phyloP scores from a whole-genome alignment of 2,797 vertebrate genomes.

The Peromyscus melanophrys region DNA sequence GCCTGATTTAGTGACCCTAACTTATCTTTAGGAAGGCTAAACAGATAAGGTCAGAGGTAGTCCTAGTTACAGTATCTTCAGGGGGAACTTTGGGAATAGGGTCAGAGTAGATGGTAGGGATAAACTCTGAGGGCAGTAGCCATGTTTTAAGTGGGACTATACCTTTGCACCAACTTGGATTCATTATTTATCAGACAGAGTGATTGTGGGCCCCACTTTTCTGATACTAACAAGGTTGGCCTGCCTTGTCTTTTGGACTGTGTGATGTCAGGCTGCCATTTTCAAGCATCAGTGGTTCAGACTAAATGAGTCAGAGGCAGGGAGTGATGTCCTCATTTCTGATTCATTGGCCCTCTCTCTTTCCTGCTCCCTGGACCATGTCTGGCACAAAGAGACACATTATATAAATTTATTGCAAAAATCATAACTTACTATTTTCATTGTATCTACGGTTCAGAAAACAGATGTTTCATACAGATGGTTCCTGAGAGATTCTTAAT shows the following conservation, averaged over 20 bases:
- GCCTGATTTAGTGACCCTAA: not conserved
- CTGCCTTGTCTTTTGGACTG: conserved; percentile 1
- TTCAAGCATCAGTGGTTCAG: conserved; percentile 9
- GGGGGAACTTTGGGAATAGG: not conserved
- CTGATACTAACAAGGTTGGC: not conserved
- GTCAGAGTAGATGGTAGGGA: not conserved
- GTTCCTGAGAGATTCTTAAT: conserved; percentile 45
- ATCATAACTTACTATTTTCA: not conserved
- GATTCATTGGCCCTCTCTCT: not conserved
- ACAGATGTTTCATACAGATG: conserved; percentile 27
- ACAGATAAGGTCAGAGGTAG: not conserved
- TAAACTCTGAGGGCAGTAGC: not conserved
- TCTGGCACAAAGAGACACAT: conserved; percentile 25
- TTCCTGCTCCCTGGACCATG: not conserved
- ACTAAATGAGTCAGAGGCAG: not conserved
- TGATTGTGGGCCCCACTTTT: not conserved
- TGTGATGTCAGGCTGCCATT: not conserved
- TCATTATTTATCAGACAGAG: not conserved
- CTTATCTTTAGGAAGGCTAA: not conserved
- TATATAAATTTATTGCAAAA: conserved; percentile 18
- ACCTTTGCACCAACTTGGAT: not conserved
- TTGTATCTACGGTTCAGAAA: not conserved
- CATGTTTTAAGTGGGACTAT: not conserved
- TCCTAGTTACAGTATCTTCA: not conserved
- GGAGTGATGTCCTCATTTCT: conserved; percentile 36